These are phyloP conservation scores for Telenomus remus DNA, from an alignment of 1,140 invertebrate genomes.

Conservation along the genomic window DNA sequence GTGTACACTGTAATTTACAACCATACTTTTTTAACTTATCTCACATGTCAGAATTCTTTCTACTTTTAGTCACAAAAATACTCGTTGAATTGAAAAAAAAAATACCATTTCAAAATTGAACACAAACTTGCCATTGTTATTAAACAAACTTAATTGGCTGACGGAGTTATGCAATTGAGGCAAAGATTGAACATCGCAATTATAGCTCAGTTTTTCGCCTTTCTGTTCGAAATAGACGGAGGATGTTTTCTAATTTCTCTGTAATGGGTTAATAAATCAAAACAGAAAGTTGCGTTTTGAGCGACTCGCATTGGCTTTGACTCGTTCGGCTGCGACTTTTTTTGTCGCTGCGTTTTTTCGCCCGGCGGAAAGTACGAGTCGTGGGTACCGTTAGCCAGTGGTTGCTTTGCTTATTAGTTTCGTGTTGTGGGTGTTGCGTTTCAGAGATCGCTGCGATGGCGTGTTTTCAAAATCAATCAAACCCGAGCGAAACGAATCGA, in stretches of 20 bases:
- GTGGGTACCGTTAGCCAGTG: conserved; percentile 27
- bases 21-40: neutral
- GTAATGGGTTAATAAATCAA: conserved; percentile 17
- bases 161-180: neutral
- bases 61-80: no score
- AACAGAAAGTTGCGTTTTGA: conserved; percentile 11
- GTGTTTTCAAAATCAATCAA: conserved; percentile 6
- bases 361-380: conserved; percentile 15
- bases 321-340: conserved; percentile 7
- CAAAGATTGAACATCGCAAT: conserved; percentile 24
- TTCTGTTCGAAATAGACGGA: neutral
- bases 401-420: conserved; percentile 37
- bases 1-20: neutral
- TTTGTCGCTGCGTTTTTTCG: conserved; percentile 9
- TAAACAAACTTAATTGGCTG: conserved; percentile 21
- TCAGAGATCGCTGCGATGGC: conserved; percentile 28
- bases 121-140: conserved; percentile 12
- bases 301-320: neutral
- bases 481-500: no score
- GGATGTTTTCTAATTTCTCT: conserved; percentile 1
- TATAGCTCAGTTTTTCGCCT: conserved; percentile 7
- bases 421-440: conserved; percentile 26
- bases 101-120: no score
- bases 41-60: no score
- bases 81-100: no score